Evolutionary conservation across 2,797 vertebrate species (phyloP).

Genomic region (Oryzias dopingdopingensis): DNA sequence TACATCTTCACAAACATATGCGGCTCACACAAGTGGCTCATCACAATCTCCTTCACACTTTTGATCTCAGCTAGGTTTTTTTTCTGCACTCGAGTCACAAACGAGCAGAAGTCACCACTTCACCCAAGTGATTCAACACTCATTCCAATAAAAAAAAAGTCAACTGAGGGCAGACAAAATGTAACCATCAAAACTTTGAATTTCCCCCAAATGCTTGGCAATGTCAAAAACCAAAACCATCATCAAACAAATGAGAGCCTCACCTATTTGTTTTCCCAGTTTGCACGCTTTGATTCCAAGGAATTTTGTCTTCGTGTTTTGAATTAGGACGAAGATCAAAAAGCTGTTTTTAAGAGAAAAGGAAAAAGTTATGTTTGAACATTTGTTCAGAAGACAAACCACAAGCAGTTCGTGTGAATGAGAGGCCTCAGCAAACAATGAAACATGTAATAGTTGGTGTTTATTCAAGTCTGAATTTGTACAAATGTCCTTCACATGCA

Average conservation of each 20-base stretch:
- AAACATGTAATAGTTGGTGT: slow-evolving; percentile 9
- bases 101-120: slow-evolving; percentile 20
- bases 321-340: slow-evolving; percentile 44
- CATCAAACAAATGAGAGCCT: slow-evolving; percentile 25
- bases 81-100: slow-evolving; percentile 46
- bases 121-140: slow-evolving; percentile 16
- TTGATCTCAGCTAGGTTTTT: slow-evolving; percentile 53
- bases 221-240: slow-evolving; percentile 40
- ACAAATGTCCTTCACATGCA: slow-evolving; percentile 1
- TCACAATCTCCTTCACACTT: slow-evolving; percentile 55
- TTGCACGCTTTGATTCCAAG: slow-evolving; percentile 27
- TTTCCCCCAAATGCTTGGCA: slow-evolving; percentile 26
- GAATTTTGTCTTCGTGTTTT: slow-evolving; percentile 41
- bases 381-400: slow-evolving; percentile 23
- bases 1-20: slow-evolving; percentile 38
- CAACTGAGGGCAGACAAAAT: slow-evolving; percentile 35
- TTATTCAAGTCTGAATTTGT: slow-evolving; percentile 27
- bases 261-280: slow-evolving; percentile 36
- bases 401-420: slow-evolving; percentile 24
- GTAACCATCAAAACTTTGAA: slow-evolving; percentile 20
- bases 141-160: too few species aligned
- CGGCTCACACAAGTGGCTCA: slow-evolving; percentile 42
- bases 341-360: slow-evolving; percentile 11
- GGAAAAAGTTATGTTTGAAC: slow-evolving; percentile 20
- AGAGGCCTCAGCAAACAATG: slow-evolving; percentile 21